These are phyloP conservation scores for Tiaroga cobitis DNA, from an alignment of 2,797 vertebrate genomes.

Conservation along the genomic window DNA sequence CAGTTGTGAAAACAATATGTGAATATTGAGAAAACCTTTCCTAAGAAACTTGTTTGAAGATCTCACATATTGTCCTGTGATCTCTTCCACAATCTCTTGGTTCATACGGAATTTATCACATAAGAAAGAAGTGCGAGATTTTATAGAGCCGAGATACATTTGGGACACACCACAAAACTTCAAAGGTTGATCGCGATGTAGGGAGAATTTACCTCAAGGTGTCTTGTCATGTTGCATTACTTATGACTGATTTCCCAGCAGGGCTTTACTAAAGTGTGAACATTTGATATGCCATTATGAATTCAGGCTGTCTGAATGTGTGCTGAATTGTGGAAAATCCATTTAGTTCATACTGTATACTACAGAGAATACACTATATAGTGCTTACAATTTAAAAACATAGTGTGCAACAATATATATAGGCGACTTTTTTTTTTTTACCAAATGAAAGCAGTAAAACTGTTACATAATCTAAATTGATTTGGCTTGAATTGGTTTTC, in stretches of 20 bases:
- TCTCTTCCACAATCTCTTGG: neutral
- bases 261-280: neutral
- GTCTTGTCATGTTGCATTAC: conserved; percentile 24
- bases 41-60: neutral
- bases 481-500: neutral
- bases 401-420: neutral
- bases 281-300: conserved; percentile 11
- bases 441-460: no score
- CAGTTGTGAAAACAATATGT: neutral
- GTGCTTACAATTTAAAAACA: neutral
- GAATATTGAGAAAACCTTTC: neutral
- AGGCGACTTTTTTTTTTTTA: no score
- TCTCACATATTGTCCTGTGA: neutral
- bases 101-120: neutral
- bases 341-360: neutral
- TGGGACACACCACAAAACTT: neutral
- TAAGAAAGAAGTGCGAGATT: conserved; percentile 5
- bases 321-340: conserved; percentile 8
- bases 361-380: neutral
- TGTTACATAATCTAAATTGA: neutral
- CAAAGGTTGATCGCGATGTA: neutral
- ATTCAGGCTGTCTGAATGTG: conserved; percentile 8
- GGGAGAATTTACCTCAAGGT: conserved; percentile 10
- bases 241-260: conserved; percentile 14
- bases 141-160: neutral